A percentile compares a stretch with the other conserved stretches of the same genome.
Evolutionary conservation across 1,140 invertebrate genomes (phyloP).

Genomic region (Zaprionus gabonicus): DNA sequence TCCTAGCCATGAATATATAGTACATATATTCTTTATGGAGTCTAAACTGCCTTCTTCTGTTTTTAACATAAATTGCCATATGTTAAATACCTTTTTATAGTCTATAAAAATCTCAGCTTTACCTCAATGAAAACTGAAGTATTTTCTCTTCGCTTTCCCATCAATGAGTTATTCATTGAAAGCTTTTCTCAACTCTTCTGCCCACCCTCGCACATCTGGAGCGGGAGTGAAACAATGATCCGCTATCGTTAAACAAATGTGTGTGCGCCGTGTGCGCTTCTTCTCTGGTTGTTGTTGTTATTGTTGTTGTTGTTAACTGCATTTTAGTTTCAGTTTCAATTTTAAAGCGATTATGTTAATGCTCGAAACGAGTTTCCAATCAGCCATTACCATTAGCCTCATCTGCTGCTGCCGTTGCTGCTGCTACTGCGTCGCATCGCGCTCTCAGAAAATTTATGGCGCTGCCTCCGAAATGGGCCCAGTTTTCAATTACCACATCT

Average conservation of each 20-base stretch:
- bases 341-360: constrained; percentile 82
- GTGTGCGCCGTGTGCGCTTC: constrained; percentile 20
- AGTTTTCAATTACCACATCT: constrained; percentile 73
- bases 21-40: too few relatives aligned
- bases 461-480: constrained; percentile 47
- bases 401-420: neutral
- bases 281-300: constrained; percentile 21
- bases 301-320: constrained; percentile 63
- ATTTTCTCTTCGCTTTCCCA: too few relatives aligned
- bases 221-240: constrained; percentile 29
- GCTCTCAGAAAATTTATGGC: constrained; percentile 51
- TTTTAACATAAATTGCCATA: too few relatives aligned
- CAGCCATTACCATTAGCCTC: constrained; percentile 75
- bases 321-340: constrained; percentile 77
- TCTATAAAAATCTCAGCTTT: too few relatives aligned
- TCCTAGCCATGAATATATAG: too few relatives aligned
- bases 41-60: too few relatives aligned
- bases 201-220: neutral
- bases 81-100: too few relatives aligned
- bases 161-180: too few relatives aligned
- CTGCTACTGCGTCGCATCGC: constrained; percentile 44
- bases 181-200: neutral
- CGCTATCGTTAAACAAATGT: constrained; percentile 44
- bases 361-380: constrained; percentile 75
- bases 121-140: too few relatives aligned